Base-by-base conservation (phyloP, 2,888 invertebrate genomes). In the Steinernema carpocapsae region DNA sequence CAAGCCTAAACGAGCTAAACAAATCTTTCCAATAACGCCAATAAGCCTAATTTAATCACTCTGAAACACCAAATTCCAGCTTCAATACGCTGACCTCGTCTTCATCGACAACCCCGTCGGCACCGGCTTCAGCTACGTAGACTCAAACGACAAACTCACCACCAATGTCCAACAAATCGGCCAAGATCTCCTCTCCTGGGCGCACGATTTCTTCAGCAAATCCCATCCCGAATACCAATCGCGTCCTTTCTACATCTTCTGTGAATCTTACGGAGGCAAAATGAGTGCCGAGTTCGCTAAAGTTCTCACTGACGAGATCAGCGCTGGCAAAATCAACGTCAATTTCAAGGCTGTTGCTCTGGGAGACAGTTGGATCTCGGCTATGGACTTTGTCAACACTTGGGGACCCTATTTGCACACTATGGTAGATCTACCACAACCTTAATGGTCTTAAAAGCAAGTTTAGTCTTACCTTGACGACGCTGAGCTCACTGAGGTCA, bases 71-170 rank as follows among this genome's bases (percentile, higher is more conserved):
- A 45, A 19, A 72, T 88, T 88, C 7, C 87, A 92, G 92, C 91
- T 93, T 0, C 91, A 91, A 72, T 90, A 92, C 78, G 93, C 92
- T 87, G 94, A 76, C 72, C 91, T 94, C 0, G 88, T 95, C n/a
- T 94, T 94, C 87, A 91, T 95, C 73, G 95, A 95, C 86, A 94
- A 94, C 88, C 94, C 95, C 0, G 94, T 94, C 0, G 94, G 94
- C 14, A 91, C 92, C 10, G 95, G 95, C 0, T 78, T 78, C 73
- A 94, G 94, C 87, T 94, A 93, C 86, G 92, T 92, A 0, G 77
- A 82, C 0, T 77, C 86, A 0, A 89, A 89, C 19, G 29, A 45
- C 42, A 72, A 77, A 1, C 76, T 48, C 43, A 72, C 76, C 14
- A 70, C 42, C n/a, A 76, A 76, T 73, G 71, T 76, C 7, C 22